Conservation (phyloP, 2,113 vertebrate species). For the Falcunculus frontatus region DNA sequence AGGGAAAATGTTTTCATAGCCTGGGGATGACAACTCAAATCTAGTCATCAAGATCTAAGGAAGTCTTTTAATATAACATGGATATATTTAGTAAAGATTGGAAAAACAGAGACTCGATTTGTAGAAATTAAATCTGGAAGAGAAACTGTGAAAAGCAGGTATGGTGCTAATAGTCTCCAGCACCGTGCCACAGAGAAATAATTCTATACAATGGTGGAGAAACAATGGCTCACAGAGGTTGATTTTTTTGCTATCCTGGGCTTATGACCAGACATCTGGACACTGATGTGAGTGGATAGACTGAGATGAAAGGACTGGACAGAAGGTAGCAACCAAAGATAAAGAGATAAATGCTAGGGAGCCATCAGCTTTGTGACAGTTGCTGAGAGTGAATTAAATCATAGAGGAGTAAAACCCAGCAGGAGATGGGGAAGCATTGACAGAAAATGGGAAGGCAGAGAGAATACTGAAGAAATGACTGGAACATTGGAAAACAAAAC, state of each 20-base stretch:
- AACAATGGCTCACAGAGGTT: background rate
- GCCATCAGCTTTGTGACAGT: background rate
- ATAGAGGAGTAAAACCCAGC: conserved; percentile 13
- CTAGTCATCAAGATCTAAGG: background rate
- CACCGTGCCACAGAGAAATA: background rate
- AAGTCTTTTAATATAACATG: background rate
- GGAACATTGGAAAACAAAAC: conserved; percentile 1
- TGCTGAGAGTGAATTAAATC: conserved; percentile 38
- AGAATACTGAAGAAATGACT: background rate
- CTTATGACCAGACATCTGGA: background rate
- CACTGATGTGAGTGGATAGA: background rate
- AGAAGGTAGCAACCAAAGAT: conserved; percentile 15
- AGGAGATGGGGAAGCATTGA: background rate
- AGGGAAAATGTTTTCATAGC: background rate
- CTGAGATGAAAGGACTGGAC: background rate
- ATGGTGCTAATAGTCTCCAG: background rate
- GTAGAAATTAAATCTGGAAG: background rate
- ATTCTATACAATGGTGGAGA: background rate
- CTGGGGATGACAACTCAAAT: background rate
- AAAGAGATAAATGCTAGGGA: conserved; percentile 32
- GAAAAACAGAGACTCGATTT: background rate
- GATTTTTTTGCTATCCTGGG: background rate
- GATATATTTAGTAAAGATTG: background rate
- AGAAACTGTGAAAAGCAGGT: background rate
- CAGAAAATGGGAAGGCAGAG: conserved; percentile 33